Percentiles rank a stretch among this genome's conserved stretches.
Conservation (phyloP, 1,140 invertebrate species). For the Heliconius hermathena region DNA sequence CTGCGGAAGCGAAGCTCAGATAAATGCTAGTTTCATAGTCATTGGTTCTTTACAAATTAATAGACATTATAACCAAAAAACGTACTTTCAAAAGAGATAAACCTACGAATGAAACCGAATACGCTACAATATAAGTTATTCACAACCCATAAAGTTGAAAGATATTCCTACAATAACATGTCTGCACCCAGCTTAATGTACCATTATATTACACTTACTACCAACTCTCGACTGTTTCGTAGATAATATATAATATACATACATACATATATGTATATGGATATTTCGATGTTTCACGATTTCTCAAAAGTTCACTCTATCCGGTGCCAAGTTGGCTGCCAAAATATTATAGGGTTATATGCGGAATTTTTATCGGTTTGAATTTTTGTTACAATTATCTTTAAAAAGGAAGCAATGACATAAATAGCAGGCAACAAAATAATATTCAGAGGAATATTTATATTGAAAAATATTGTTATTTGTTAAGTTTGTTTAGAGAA, state of each 20-base stretch:
- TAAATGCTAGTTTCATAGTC: too few species aligned
- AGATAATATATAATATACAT: neutral
- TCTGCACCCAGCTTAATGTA: conserved; percentile 56
- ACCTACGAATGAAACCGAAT: conserved; percentile 21
- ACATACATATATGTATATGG: neutral
- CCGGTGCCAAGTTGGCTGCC: conserved; percentile 43
- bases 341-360: conserved; percentile 25
- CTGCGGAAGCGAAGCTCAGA: too few species aligned
- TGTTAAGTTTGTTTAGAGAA: too few species aligned
- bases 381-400: conserved; percentile 38
- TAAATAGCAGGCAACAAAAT: too few species aligned
- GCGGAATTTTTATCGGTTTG: conserved; percentile 38
- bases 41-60: neutral
- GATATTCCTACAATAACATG: conserved; percentile 40
- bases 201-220: conserved; percentile 47
- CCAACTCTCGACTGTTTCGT: conserved; percentile 29
- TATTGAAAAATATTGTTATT: too few species aligned
- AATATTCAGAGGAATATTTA: too few species aligned
- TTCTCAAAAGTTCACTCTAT: conserved; percentile 29
- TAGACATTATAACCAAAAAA: neutral
- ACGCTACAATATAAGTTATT: conserved; percentile 32
- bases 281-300: conserved; percentile 22
- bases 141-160: conserved; percentile 45
- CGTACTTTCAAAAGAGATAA: conserved; percentile 13
- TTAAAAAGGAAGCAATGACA: too few species aligned